Base-by-base conservation (phyloP, 1,140 invertebrate genomes). In the Ips nitidus region DNA sequence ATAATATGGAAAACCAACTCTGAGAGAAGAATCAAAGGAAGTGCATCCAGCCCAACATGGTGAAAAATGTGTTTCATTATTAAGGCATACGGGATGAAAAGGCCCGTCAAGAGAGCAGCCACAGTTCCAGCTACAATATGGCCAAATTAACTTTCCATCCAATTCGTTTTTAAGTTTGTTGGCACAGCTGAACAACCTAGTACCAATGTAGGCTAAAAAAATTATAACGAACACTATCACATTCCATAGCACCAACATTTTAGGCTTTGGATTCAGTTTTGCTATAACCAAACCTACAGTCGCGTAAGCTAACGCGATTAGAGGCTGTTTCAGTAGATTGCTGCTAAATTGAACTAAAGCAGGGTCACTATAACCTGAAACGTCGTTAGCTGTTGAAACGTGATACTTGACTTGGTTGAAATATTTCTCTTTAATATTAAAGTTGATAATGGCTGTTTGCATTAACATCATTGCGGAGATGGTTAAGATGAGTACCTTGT, bases 41-140 rank as follows among this genome's bases (percentile, higher is more conserved):
- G 67, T 47, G 41, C 90, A 92, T 8, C 90, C 90, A 41, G 90
- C 90, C 71, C 87, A 86, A 77, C 90, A 92, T 4, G 90, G 86
- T 5, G 86, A 89, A 74, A 88, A 90, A 78, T 86, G 91, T 0
- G 86, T 89, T 4, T 80, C 75, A 1, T 74, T 80, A 50, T 78
- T 79, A 5, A 86, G 83, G 74, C 90, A 91, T 7, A 91, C 83
- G 1, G 90, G 90, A 58, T 85, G 82, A 72, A 91, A 91, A 68
- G 84, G 81, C 61, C 83, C 83, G 41, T 84, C 84, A 22, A 83
- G 77, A 1, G 80, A 84, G 77, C 90, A 91, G 22, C 82, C 77
- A 74, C 90, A 92, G 37, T 86, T 71, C 43, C 73, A 77, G 75
- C 89, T 90, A 74, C 89, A 91, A 39, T 81, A 84, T 40, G 78